A percentile compares a stretch with the other conserved stretches of the same genome.
These are phyloP conservation scores for Phalacrocorax brasilianus DNA, from an alignment of 2,113 vertebrate species.

Conservation along the genomic window DNA sequence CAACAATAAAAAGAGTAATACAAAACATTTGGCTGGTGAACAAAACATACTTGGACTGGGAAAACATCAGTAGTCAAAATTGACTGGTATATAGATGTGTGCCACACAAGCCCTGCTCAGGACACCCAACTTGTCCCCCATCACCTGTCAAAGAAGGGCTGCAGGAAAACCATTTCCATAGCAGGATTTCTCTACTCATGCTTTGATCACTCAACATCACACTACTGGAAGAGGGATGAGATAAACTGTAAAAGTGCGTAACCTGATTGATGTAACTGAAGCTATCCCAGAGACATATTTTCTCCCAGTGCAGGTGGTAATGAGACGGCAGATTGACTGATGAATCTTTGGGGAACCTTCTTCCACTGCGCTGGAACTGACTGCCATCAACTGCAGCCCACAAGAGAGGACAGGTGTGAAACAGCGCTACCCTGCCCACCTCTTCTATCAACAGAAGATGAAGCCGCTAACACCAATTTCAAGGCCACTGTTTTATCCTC, in stretches of 20 bases:
- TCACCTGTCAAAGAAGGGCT: not conserved
- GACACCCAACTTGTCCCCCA: not conserved
- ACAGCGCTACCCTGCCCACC: not conserved
- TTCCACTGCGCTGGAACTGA: fast-evolving
- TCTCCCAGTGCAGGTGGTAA: not conserved
- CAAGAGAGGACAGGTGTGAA: not conserved
- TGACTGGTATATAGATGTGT: not conserved
- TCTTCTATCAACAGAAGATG: not conserved
- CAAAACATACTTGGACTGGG: not conserved
- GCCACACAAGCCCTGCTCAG: not conserved
- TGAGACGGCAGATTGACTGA: not conserved
- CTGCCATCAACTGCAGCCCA: not conserved
- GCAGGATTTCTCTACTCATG: not conserved
- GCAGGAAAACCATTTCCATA: not conserved
- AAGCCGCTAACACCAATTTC: not conserved
- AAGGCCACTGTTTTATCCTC: not conserved
- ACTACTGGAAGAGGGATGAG: not conserved
- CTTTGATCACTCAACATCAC: not conserved
- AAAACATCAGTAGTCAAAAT: not conserved
- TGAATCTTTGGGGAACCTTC: not conserved
- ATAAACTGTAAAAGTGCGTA: not conserved
- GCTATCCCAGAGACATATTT: not conserved
- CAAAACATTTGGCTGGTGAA: slow-evolving; percentile 19
- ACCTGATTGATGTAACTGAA: not conserved
- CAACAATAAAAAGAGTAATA: slow-evolving; percentile 50